Percentiles rank a stretch among this genome's conserved stretches.
Conservation (phyloP, 2,113 vertebrate genomes). For the Ascaphus truei region DNA sequence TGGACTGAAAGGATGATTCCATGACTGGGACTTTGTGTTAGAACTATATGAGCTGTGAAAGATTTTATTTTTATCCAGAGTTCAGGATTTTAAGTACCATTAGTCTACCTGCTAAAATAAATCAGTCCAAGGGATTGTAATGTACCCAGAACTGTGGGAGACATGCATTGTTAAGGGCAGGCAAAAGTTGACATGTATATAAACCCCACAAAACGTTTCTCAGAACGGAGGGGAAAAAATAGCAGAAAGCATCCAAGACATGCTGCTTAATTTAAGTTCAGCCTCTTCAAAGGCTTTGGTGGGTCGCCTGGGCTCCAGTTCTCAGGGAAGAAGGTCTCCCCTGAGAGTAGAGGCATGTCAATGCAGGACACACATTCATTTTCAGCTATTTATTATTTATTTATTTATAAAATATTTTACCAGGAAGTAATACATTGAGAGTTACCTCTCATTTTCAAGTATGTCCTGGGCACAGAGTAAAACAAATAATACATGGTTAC, state of each 20-base stretch:
- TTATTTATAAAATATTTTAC: too few species aligned
- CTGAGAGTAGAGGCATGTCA: slow-evolving; percentile 67
- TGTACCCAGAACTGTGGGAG: slow-evolving; percentile 18
- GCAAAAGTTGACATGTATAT: slow-evolving; percentile 8
- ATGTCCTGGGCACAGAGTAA: too few species aligned
- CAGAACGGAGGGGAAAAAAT: slow-evolving; percentile 31
- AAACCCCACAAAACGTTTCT: slow-evolving; percentile 30
- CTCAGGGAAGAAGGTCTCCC: slow-evolving; percentile 61
- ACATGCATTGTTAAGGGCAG: slow-evolving; percentile 14
- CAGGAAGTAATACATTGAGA: too few species aligned
- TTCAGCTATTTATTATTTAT: too few species aligned
- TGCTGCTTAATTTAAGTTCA: slow-evolving; percentile 56
- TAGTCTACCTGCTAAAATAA: slow-evolving; percentile 35
- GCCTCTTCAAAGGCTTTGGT: slow-evolving; percentile 64
- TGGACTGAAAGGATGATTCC: not conserved
- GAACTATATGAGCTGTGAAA: slow-evolving; percentile 20
- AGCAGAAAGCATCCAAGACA: slow-evolving; percentile 57
- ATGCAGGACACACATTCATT: slow-evolving; percentile 54
- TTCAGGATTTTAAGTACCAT: not conserved
- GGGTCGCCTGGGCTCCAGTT: slow-evolving; percentile 50
- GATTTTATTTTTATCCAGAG: slow-evolving; percentile 4
- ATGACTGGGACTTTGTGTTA: not conserved
- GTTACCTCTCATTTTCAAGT: too few species aligned
- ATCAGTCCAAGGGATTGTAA: slow-evolving; percentile 11
- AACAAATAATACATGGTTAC: too few species aligned